Percentiles rank a stretch among this genome's conserved stretches.
Conservation (phyloP, 2,797 vertebrate genomes). For the Microctenopoma stevenorrisi region DNA sequence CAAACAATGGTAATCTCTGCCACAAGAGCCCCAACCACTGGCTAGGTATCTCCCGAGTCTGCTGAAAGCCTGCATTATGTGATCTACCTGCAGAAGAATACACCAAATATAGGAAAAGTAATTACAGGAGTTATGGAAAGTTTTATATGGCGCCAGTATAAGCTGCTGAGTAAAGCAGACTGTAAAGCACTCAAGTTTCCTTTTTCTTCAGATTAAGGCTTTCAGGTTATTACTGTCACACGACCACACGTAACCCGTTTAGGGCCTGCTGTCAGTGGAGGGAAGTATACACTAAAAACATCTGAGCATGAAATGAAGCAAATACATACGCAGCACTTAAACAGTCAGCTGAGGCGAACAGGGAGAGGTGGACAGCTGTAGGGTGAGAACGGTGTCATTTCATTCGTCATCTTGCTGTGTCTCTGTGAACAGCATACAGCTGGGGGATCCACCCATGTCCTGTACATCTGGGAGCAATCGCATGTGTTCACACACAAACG, state of each 20-base stretch:
- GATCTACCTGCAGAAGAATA: constrained; percentile 12
- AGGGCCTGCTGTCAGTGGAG: constrained; percentile 43
- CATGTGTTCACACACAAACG: constrained; percentile 57
- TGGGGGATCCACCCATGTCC: constrained; percentile 83
- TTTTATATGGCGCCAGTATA: constrained; percentile 35
- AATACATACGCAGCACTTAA: constrained; percentile 42
- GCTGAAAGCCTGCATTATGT: constrained; percentile 11
- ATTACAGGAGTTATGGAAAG: constrained; percentile 47
- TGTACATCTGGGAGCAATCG: constrained; percentile 84
- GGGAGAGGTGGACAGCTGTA: constrained; percentile 74
- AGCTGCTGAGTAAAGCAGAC: constrained; percentile 30
- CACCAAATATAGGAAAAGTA: constrained; percentile 27
- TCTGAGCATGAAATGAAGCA: constrained; percentile 28
- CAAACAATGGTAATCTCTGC: constrained; percentile 4
- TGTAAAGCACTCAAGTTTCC: constrained; percentile 32
- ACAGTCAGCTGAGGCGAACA: constrained; percentile 73
- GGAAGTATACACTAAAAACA: constrained; percentile 35
- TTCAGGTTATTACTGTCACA: constrained; percentile 44
- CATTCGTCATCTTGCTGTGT: constrained; percentile 71
- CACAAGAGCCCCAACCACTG: constrained; percentile 7
- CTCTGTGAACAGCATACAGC: constrained; percentile 74
- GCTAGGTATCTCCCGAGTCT: constrained; percentile 5
- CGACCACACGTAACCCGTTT: constrained; percentile 45
- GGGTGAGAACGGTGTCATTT: constrained; percentile 77
- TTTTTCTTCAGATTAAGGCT: constrained; percentile 49